Evolutionary conservation across 1,140 invertebrate genomes (phyloP), one percentile per base, ranked within the genome.

Genomic region (Aphis gossypii): DNA sequence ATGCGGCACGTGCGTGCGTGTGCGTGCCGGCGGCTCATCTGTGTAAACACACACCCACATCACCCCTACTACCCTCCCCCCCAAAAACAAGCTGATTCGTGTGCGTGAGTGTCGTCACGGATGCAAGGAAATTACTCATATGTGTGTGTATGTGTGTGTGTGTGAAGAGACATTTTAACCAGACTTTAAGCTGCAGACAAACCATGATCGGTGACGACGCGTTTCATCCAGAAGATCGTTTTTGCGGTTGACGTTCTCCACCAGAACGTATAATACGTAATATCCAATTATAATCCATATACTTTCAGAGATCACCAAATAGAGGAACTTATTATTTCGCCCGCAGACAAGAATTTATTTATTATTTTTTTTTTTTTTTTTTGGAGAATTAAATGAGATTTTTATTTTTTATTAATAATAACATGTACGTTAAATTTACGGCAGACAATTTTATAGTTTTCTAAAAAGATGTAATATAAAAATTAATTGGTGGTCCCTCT

Each of bases 1-100:
- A 93, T 56, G 41, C 76, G 82, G 76, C 76, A 83, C 92, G 76
- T 83, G 92, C 76, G 46, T 46, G 30, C 46, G 46, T 92, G n/a
- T 51, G 44, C 44, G 44, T 82, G 91, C 60, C 54, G 38, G 89
- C 54, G 51, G 54, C 87, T 51, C n/a, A 76, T 76, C 60, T 35
- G 46, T 88, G 25, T 51, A 88, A 46, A 51, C 86, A 48, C 60
- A n/a, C 86, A n/a, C 30, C 30, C 60, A 68, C 60, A n/a, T n/a
- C 9, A 0, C 30, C 87, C 87, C 35, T 38, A n/a, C 87, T 18
- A n/a, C 25, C 23, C 83, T 44, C 23, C 9, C 23, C 23, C 23
- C 9, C 9, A 9, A 86, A 76, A 76, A 76, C 60, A 76, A 25
- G 38, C 84, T 30, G 83, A 84, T 41, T 87, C 44, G 84, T 44